These are phyloP conservation scores for Microctenopoma lineatum DNA, from an alignment of 2,797 vertebrate genomes.

Conservation along the genomic window DNA sequence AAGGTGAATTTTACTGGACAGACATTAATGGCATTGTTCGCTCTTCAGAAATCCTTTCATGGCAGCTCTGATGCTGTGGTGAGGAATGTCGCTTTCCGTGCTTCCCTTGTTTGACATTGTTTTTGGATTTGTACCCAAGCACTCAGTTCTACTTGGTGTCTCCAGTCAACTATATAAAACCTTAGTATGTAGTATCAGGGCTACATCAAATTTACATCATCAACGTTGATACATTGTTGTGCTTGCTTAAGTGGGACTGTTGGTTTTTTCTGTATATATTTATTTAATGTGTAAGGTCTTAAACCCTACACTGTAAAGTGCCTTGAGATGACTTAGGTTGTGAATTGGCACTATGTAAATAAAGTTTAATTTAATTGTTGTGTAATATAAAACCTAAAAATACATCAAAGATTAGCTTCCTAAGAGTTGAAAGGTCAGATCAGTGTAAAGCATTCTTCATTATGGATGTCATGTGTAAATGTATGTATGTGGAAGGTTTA, in stretches of 20 bases:
- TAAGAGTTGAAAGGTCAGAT: constrained; percentile 9
- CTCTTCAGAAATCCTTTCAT: constrained; percentile 38
- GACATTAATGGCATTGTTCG: constrained; percentile 22
- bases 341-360: too few relatives aligned
- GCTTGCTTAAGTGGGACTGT: too few relatives aligned
- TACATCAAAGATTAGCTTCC: constrained; percentile 4
- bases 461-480: constrained; percentile 31
- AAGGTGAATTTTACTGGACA: constrained; percentile 22
- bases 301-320: too few relatives aligned
- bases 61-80: constrained; percentile 44
- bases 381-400: neutral
- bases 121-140: constrained; percentile 49
- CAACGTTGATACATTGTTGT: too few relatives aligned
- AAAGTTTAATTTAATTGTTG: too few relatives aligned
- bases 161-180: neutral
- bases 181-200: too few relatives aligned
- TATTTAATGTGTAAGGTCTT: too few relatives aligned
- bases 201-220: too few relatives aligned
- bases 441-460: constrained; percentile 13
- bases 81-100: constrained; percentile 16
- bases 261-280: too few relatives aligned
- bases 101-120: constrained; percentile 56
- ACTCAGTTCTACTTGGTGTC: constrained; percentile 49
- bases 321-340: too few relatives aligned
- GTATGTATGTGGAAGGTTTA: constrained; percentile 26